Conservation (phyloP, 1,140 invertebrate species). For the Lysiphlebus fabarum region DNA sequence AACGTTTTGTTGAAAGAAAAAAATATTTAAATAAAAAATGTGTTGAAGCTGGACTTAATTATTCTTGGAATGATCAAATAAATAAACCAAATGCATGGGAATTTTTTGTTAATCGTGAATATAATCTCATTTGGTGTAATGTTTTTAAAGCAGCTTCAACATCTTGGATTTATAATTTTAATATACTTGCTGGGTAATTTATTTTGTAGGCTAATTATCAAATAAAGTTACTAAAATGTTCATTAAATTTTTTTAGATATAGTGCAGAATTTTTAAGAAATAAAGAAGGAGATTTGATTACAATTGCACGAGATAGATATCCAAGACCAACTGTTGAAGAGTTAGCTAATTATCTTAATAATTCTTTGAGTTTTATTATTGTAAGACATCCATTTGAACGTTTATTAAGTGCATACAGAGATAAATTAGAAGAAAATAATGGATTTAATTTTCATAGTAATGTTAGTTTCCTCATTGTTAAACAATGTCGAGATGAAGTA, state of each 20-base stretch:
- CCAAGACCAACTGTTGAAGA: neutral
- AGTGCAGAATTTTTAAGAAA: neutral
- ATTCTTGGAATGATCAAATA: constrained; percentile 60
- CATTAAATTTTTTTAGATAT: neutral
- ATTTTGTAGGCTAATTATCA: neutral
- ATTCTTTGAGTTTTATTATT: constrained; percentile 71
- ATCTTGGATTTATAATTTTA: constrained; percentile 87
- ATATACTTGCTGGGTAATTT: constrained; percentile 69
- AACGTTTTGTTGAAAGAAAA: constrained; percentile 51
- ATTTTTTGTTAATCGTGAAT: constrained; percentile 73
- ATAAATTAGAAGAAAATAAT: constrained; percentile 78
- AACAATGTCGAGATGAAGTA: constrained; percentile 63
- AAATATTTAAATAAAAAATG: constrained; percentile 55
- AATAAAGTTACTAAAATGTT: neutral
- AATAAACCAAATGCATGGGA: constrained; percentile 76
- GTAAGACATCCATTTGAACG: constrained; percentile 86
- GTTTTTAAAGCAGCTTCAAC: constrained; percentile 83
- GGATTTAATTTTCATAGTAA: constrained; percentile 76
- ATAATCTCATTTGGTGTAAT: constrained; percentile 79
- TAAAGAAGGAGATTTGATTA: neutral
- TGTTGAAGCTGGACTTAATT: constrained; percentile 52
- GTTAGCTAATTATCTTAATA: neutral
- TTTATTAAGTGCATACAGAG: constrained; percentile 82
- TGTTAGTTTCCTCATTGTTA: constrained; percentile 70
- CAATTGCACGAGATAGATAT: neutral